Conservation (phyloP, 2,888 invertebrate genomes). For the Allolobophora icterica region DNA sequence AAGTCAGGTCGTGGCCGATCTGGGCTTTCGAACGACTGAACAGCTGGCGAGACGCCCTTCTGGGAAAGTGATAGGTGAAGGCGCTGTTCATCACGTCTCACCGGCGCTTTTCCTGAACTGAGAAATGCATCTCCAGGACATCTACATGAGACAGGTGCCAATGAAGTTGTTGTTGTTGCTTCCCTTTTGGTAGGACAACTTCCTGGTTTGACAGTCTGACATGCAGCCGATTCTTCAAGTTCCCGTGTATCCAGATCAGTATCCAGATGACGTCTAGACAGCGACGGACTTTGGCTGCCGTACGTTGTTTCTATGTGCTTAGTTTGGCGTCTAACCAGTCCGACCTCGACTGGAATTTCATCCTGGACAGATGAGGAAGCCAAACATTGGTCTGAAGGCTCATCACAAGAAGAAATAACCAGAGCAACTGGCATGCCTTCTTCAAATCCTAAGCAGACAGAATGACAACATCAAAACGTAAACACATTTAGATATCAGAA, state of each 20-base stretch:
- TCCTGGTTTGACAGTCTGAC: background rate
- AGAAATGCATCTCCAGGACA: background rate
- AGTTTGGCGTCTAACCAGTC: slow-evolving; percentile 21
- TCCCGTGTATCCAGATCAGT: background rate
- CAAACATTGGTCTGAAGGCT: background rate
- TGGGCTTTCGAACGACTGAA: background rate
- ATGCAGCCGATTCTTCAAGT: background rate
- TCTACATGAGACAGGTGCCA: background rate
- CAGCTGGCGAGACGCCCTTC: background rate
- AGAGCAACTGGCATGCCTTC: slow-evolving; percentile 20
- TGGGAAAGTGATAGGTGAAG: slow-evolving; percentile 5
- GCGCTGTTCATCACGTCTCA: background rate
- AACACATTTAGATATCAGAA: background rate
- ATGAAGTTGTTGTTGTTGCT: background rate
- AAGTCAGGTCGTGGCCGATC: background rate
- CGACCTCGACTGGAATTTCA: slow-evolving; percentile 15
- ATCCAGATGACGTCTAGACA: background rate
- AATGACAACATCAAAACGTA: background rate
- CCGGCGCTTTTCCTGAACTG: background rate
- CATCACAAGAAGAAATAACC: slow-evolving; percentile 4
- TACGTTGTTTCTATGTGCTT: background rate
- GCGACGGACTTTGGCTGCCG: background rate
- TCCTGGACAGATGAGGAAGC: background rate
- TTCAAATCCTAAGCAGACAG: slow-evolving; percentile 26
- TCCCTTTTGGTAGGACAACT: background rate